phyloP scores from a whole-genome alignment of 2,113 vertebrate genomes.

The Eublepharis macularius region DNA sequence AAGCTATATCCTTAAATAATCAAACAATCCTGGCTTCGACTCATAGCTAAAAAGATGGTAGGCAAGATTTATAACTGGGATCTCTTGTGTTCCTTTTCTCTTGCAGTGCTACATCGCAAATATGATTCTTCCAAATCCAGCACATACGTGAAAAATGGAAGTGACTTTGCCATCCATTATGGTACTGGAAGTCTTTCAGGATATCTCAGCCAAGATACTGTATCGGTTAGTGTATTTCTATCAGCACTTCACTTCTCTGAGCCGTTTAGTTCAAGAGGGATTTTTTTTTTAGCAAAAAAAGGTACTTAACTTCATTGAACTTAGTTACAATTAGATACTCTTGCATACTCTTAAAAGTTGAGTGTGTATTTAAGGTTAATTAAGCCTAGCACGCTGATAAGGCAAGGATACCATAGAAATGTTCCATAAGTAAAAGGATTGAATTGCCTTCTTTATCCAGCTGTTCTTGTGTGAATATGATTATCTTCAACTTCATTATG shows the following conservation, averaged over 20 bases:
- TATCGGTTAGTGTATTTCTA: constrained; percentile 71
- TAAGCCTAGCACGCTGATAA: not conserved
- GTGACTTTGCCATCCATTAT: constrained; percentile 88
- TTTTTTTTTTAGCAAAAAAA: not conserved
- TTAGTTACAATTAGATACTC: not conserved
- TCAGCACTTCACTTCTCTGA: rapidly evolving
- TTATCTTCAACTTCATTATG: not conserved
- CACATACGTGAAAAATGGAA: constrained; percentile 89
- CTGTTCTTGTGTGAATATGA: not conserved
- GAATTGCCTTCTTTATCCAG: not conserved
- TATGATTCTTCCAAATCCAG: constrained; percentile 88
- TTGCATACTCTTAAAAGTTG: not conserved
- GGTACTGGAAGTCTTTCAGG: constrained; percentile 93
- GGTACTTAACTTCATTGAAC: rapidly evolving
- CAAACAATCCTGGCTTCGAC: not conserved
- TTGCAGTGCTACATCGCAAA: constrained; percentile 88
- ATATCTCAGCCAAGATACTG: constrained; percentile 87
- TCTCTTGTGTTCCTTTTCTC: not conserved
- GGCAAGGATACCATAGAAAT: not conserved
- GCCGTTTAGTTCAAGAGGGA: not conserved
- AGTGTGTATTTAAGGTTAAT: not conserved
- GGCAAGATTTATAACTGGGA: not conserved
- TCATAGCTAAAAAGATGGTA: not conserved
- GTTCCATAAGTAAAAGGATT: not conserved
- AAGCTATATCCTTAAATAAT: not conserved